Evolutionary conservation across 1,140 invertebrate genomes (phyloP).

Genomic region (Heliconius hewitsoni): DNA sequence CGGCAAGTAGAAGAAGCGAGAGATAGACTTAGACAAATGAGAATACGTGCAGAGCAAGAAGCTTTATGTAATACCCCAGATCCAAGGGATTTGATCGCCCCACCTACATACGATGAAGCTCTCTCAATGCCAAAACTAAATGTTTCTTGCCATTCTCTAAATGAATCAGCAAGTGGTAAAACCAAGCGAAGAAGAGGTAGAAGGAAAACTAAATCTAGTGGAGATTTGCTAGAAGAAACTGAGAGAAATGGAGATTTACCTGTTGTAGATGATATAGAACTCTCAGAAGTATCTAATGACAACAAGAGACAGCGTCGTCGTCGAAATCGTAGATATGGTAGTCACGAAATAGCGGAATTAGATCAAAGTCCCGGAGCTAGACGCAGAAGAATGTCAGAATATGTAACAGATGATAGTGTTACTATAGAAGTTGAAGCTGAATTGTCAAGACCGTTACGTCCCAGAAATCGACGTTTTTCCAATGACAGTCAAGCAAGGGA

Average conservation of each 20-base stretch:
- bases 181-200: conserved; percentile 74
- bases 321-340: conserved; percentile 60
- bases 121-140: conserved; percentile 85
- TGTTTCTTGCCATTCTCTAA: conserved; percentile 82
- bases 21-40: conserved; percentile 78
- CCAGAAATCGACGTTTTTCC: conserved; percentile 56
- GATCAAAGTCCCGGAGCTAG: conserved; percentile 70
- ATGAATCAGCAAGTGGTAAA: conserved; percentile 78
- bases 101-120: conserved; percentile 88
- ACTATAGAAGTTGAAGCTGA: conserved; percentile 65
- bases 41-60: conserved; percentile 82
- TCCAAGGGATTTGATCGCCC: conserved; percentile 84
- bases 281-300: conserved; percentile 50
- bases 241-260: conserved; percentile 66
- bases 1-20: conserved; percentile 83
- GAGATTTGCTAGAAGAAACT: conserved; percentile 76
- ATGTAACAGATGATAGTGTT: conserved; percentile 52
- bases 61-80: conserved; percentile 82
- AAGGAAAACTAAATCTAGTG: conserved; percentile 79
- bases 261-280: conserved; percentile 58
- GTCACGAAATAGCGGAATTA: conserved; percentile 73
- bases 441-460: conserved; percentile 55
- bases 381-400: conserved; percentile 62
- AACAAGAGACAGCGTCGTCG: conserved; percentile 60
- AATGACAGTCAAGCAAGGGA: conserved; percentile 60